A percentile compares a stretch with the other conserved stretches of the same genome.
phyloP scores from a whole-genome alignment of 2,888 invertebrate genomes.

The Rhagophthalmus giganteus region DNA sequence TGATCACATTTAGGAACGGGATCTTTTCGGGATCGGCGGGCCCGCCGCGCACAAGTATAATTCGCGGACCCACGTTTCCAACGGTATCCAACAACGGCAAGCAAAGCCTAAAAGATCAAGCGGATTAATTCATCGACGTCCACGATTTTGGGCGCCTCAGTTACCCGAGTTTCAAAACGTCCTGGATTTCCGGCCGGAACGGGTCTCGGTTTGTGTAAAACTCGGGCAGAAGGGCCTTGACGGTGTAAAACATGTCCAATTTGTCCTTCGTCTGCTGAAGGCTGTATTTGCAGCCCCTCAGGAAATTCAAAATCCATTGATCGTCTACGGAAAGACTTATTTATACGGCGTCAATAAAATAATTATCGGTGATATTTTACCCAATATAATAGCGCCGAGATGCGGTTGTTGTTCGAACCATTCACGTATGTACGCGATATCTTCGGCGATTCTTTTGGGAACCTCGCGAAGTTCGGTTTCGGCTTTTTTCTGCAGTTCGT shows the following conservation, averaged over 20 bases:
- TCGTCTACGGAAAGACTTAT: too few species aligned
- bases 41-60: neutral
- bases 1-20: neutral
- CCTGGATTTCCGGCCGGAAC: slow-evolving; percentile 38
- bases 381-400: neutral
- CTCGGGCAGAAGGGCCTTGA: slow-evolving; percentile 62
- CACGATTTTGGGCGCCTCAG: too few species aligned
- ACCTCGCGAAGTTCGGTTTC: neutral
- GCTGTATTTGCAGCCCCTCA: slow-evolving; percentile 61
- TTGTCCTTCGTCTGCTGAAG: slow-evolving; percentile 61
- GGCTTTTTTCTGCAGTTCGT: neutral
- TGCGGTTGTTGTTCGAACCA: neutral
- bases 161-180: slow-evolving; percentile 54
- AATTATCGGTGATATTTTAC: neutral
- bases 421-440: neutral
- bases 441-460: neutral
- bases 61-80: neutral
- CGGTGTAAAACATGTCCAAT: slow-evolving; percentile 62
- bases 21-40: neutral
- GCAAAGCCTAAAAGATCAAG: slow-evolving; percentile 1
- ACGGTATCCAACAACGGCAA: neutral
- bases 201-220: slow-evolving; percentile 60
- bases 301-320: slow-evolving; percentile 59
- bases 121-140: too few species aligned
- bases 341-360: too few species aligned